These are phyloP conservation scores for Andrena praecox DNA, from an alignment of 2,888 invertebrate genomes.

Conservation along the genomic window DNA sequence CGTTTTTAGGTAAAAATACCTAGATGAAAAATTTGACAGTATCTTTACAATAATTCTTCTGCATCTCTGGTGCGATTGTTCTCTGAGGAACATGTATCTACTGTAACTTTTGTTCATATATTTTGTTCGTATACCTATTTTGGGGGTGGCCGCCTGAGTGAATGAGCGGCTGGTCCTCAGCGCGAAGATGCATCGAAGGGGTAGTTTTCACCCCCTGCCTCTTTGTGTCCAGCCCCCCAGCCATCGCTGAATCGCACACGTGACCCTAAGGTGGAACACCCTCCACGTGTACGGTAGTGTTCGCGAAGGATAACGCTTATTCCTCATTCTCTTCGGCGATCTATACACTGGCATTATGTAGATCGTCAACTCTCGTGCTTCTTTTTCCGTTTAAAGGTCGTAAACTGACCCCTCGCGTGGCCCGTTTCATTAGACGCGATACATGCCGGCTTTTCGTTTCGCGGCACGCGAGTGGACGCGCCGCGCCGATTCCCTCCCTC, in stretches of 20 bases:
- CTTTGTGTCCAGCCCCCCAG: slow-evolving; percentile 6
- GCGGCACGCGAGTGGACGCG: slow-evolving; percentile 6
- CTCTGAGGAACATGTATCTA: too few relatives aligned
- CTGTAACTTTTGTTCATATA: background rate
- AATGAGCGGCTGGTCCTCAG: slow-evolving; percentile 51
- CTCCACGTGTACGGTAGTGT: slow-evolving; percentile 8
- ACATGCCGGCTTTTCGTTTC: slow-evolving; percentile 10
- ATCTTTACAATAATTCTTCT: too few relatives aligned
- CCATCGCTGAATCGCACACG: slow-evolving; percentile 53
- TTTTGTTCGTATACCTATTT: background rate
- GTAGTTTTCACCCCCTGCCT: slow-evolving; percentile 26
- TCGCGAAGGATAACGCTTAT: slow-evolving; percentile 32
- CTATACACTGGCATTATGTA: slow-evolving; percentile 9
- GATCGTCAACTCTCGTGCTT: slow-evolving; percentile 46
- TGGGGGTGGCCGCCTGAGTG: slow-evolving; percentile 35
- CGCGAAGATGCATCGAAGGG: slow-evolving; percentile 40
- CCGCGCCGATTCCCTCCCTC: background rate
- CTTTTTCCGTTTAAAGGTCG: slow-evolving; percentile 43
- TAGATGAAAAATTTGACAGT: too few relatives aligned
- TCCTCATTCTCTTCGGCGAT: slow-evolving; percentile 14
- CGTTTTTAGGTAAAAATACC: too few relatives aligned
- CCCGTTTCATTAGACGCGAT: slow-evolving; percentile 30
- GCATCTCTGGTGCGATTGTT: too few relatives aligned
- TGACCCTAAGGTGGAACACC: slow-evolving; percentile 22
- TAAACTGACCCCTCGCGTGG: slow-evolving; percentile 38